These are phyloP conservation scores for Saccopteryx bilineata DNA, from an alignment of 2,113 vertebrate species.

Conservation along the genomic window DNA sequence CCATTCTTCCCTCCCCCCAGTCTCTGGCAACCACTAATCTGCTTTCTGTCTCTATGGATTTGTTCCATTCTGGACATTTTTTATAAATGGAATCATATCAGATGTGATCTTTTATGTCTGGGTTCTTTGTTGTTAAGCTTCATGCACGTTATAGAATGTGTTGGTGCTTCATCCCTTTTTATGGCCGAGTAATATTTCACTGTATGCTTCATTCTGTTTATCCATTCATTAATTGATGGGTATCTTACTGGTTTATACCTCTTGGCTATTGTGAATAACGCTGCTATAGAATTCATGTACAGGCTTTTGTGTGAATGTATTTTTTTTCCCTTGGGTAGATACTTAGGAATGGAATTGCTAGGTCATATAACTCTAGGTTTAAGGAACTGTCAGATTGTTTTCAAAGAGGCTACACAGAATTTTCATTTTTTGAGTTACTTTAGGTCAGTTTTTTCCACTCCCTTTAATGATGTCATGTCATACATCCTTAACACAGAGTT, in stretches of 20 bases:
- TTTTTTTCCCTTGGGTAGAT: neutral
- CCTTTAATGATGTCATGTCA: neutral
- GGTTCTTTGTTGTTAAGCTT: neutral
- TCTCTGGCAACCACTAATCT: neutral
- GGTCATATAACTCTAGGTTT: neutral
- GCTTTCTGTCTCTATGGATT: neutral
- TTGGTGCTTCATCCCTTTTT: neutral
- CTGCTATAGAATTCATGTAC: neutral
- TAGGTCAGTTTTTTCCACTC: neutral
- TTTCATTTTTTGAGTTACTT: neutral
- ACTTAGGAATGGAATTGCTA: neutral
- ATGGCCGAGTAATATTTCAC: neutral
- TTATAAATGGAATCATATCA: neutral
- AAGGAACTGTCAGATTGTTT: neutral
- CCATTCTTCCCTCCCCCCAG: neutral
- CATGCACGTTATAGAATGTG: rapidly evolving
- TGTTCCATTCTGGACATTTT: neutral
- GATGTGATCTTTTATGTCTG: neutral
- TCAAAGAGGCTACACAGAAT: neutral
- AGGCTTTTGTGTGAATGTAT: neutral
- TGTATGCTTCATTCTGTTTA: neutral
- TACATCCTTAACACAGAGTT: neutral
- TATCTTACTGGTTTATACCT: neutral
- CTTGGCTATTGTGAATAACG: neutral
- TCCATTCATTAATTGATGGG: rapidly evolving